Evolutionary conservation across 2,797 vertebrate species (phyloP).

Genomic region (Onychomys arenicola): DNA sequence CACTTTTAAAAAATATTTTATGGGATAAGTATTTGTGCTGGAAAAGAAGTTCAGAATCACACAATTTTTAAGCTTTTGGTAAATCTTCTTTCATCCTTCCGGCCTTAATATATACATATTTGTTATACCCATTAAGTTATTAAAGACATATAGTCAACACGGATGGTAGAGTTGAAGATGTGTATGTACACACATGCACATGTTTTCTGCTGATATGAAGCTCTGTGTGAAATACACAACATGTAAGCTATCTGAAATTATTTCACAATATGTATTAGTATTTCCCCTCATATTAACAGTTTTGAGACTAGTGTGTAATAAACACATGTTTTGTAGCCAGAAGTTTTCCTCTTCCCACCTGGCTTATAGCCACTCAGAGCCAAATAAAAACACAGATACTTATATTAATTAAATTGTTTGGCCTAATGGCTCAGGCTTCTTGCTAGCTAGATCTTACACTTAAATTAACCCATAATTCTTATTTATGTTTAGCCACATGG

Average conservation of each 20-base stretch:
- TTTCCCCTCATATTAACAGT: not conserved
- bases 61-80: not conserved
- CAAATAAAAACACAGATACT: no score
- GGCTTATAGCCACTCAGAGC: fast-evolving
- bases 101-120: not conserved
- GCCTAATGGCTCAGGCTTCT: no score
- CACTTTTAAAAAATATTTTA: slow-evolving; percentile 23
- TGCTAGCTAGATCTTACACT: no score
- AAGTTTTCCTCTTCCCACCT: no score
- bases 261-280: not conserved
- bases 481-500: no score
- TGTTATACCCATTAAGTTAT: not conserved
- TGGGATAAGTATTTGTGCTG: not conserved
- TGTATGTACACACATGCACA: not conserved
- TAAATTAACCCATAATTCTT: no score
- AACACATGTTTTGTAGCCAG: not conserved
- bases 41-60: not conserved
- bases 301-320: not conserved
- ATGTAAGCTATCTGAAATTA: not conserved
- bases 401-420: no score
- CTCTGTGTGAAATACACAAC: not conserved
- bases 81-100: slow-evolving; percentile 19
- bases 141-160: not conserved
- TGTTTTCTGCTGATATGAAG: not conserved
- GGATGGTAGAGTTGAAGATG: not conserved